Evolutionary conservation across 1,140 invertebrate genomes (phyloP).

Genomic region (Neodiprion pinetum): DNA sequence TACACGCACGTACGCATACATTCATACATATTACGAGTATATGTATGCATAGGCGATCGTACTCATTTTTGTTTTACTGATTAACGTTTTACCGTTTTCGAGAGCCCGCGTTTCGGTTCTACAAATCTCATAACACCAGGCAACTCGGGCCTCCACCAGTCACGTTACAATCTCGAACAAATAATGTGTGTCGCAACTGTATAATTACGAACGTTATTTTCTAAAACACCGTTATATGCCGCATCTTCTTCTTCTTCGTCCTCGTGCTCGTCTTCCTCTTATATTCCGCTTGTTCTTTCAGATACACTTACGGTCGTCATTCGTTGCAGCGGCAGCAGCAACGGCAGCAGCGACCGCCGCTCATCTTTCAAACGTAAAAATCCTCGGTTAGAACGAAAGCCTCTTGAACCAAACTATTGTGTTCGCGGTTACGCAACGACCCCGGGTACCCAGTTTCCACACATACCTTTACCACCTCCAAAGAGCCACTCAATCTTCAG

Average conservation of each 20-base stretch:
- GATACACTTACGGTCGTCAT: background rate
- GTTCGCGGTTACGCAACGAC: background rate
- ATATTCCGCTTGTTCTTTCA: background rate
- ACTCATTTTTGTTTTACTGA: constrained; percentile 22
- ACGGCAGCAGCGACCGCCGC: background rate
- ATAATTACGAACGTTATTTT: constrained; percentile 51
- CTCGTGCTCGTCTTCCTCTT: too few relatives aligned
- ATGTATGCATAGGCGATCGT: too few relatives aligned
- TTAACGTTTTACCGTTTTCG: constrained; percentile 39
- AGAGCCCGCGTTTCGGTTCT: constrained; percentile 29
- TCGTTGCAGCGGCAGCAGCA: background rate
- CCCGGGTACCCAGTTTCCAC: background rate
- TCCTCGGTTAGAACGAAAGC: background rate
- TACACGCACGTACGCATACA: background rate
- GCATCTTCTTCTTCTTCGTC: too few relatives aligned
- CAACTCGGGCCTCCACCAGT: constrained; percentile 17
- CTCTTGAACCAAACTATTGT: background rate
- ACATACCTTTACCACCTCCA: background rate
- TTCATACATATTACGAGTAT: background rate
- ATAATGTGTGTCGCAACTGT: constrained; percentile 47
- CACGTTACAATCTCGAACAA: constrained; percentile 47
- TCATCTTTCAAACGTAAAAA: background rate
- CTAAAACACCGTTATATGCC: constrained; percentile 40
- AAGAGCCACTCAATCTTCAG: background rate
- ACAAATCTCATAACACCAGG: constrained; percentile 16